Conservation (phyloP, 2,797 vertebrate genomes). For the Scomberomorus guttatus region DNA sequence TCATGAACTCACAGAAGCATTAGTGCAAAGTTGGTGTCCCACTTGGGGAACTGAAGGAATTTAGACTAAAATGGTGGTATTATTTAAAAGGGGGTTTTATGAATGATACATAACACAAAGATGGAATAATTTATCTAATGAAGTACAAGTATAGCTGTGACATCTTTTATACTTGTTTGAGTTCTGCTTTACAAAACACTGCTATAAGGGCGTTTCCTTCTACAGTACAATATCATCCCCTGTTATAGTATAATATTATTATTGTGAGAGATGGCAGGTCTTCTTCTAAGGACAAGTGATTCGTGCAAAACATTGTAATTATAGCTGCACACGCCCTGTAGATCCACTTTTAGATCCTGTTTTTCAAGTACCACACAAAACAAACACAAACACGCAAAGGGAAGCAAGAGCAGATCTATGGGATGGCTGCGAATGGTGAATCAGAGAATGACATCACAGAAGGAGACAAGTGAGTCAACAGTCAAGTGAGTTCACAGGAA, state of each 20-base stretch:
- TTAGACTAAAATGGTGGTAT: background rate
- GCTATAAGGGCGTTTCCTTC: background rate
- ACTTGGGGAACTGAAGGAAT: too few species aligned
- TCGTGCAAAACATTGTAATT: background rate
- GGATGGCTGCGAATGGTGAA: background rate
- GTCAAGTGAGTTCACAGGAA: constrained; percentile 39
- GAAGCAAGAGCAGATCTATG: background rate
- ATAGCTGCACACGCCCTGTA: background rate
- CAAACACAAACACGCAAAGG: background rate
- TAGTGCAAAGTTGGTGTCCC: background rate
- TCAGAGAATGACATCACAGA: constrained; percentile 16
- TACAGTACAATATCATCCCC: background rate
- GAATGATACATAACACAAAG: constrained; percentile 20
- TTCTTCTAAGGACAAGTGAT: background rate
- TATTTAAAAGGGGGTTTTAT: background rate
- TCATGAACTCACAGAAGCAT: background rate
- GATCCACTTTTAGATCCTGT: background rate
- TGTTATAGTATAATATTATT: background rate
- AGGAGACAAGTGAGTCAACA: constrained; percentile 22
- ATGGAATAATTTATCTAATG: constrained; percentile 39
- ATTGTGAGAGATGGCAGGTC: background rate
- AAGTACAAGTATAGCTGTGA: constrained; percentile 11
- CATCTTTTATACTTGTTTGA: background rate
- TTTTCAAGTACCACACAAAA: background rate
- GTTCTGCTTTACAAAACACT: background rate